These are phyloP conservation scores for Scaptomyza pallida DNA, from an alignment of 1,140 invertebrate genomes.

Conservation along the genomic window DNA sequence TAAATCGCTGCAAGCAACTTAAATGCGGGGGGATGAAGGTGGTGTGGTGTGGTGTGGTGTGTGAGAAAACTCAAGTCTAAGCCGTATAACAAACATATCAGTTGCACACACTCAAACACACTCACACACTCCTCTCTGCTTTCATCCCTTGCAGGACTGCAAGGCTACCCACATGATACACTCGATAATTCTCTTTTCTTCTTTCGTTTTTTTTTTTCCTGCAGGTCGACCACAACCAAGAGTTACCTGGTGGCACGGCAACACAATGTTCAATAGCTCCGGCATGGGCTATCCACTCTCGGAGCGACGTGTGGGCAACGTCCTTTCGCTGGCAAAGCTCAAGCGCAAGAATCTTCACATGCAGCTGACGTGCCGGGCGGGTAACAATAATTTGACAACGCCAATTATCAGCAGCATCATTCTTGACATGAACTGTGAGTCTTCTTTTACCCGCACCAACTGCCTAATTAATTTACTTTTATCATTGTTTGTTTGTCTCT, in stretches of 20 bases:
- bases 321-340: constrained; percentile 87
- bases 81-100: constrained; percentile 77
- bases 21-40: not conserved
- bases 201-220: constrained; percentile 52
- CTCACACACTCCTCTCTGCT: not conserved
- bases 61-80: constrained; percentile 65
- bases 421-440: constrained; percentile 92
- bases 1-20: constrained; percentile 64
- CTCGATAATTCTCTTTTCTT: constrained; percentile 68
- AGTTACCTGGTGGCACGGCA: constrained; percentile 94
- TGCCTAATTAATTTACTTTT: constrained; percentile 65
- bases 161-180: constrained; percentile 24
- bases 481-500: constrained; percentile 1
- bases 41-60: constrained; percentile 35
- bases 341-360: constrained; percentile 88
- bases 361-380: constrained; percentile 90
- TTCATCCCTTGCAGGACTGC: constrained; percentile 3
- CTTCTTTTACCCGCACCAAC: not conserved
- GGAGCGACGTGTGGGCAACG: constrained; percentile 88
- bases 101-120: constrained; percentile 60
- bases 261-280: constrained; percentile 89
- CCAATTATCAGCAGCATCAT: constrained; percentile 90
- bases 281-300: constrained; percentile 86
- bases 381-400: constrained; percentile 90
- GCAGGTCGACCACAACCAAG: constrained; percentile 91